Evolutionary conservation across 2,888 invertebrate species (phyloP), one percentile per base, ranked within the genome.

Genomic region (Lysandra bellargus): DNA sequence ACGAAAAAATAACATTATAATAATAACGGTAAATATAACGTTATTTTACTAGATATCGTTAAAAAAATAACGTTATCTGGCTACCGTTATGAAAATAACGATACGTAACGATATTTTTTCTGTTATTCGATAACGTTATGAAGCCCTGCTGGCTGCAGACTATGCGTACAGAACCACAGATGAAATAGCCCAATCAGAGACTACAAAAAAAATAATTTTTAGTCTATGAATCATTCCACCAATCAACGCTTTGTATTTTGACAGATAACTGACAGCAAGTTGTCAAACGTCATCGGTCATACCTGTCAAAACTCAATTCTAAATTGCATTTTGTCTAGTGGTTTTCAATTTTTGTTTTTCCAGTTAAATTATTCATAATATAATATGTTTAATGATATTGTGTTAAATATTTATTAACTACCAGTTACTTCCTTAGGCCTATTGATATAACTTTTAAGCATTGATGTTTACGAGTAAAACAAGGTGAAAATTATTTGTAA

Each of bases 401-500:
- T n/a, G 23, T 61, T 12, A 61, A 61, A 17, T 64, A 23, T 64
- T 64, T 12, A 64, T 69, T 69, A 17, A 33, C 14, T 69, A 33
- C 14, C 14, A 69, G 33, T 17, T 69, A 14, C 33, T 69, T 14
- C 37, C 33, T 5, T 69, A 69, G 14, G 33, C 14, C 69, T 33
- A 37, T 30, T 30, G 30, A 49, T 12, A 33, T 37, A 69, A 49
- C 49, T 49, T 49, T 49, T 5, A 69, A 37, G 37, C 37, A 69
- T 69, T 64, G 30, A 69, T 69, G 69, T 37, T 37, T 69, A 69
- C 33, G 5, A 9, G 17, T 17, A 37, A 23, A 23, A 33, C 14
- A 69, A 69, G 69, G 69, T 69, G 69, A 69, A 69, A 69, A 69
- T 33, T 33, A 12, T 69, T 69, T 33, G 33, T 33, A 69, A 69